These are phyloP conservation scores for Penaeus vannamei DNA, from an alignment of 1,140 invertebrate species.

Conservation along the genomic window DNA sequence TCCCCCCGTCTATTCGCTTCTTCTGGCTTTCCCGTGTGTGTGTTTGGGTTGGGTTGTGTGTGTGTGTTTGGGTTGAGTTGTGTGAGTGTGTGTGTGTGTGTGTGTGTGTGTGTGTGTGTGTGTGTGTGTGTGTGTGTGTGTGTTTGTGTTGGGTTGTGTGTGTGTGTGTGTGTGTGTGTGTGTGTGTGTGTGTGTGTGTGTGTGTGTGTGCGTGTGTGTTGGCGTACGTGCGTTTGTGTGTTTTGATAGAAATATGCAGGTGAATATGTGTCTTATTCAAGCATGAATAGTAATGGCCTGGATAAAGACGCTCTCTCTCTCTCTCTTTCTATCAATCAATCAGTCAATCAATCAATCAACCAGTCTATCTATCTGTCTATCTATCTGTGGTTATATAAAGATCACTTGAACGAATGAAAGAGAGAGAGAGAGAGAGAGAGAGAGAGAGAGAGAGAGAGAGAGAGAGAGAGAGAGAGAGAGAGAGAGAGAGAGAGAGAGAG, in stretches of 20 bases:
- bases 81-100: neutral
- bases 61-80: no score
- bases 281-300: no score
- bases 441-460: no score
- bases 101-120: neutral
- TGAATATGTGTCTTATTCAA: neutral
- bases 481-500: no score
- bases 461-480: no score
- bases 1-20: no score
- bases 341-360: neutral
- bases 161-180: neutral
- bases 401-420: neutral
- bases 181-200: neutral
- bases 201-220: neutral
- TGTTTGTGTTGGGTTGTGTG: neutral
- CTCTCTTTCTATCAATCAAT: neutral
- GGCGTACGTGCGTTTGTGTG: neutral
- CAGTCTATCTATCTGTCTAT: no score
- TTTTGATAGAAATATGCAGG: neutral
- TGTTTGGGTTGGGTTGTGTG: no score
- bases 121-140: neutral
- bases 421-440: no score
- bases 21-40: no score
- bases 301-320: slow-evolving; percentile 1
- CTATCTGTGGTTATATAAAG: neutral